Evolutionary conservation across 1,140 invertebrate genomes (phyloP).

Genomic region (Acyrthosiphon pisum): DNA sequence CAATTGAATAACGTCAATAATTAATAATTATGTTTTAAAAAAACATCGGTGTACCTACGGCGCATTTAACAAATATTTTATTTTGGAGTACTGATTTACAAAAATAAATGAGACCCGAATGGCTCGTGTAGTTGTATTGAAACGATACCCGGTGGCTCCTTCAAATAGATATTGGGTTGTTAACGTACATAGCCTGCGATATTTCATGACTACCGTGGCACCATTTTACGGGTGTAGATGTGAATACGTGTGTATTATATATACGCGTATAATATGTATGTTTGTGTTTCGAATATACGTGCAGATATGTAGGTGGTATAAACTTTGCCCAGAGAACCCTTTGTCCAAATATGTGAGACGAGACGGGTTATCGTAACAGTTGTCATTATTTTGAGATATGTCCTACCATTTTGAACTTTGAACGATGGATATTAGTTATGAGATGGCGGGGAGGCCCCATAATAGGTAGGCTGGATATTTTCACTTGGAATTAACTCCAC

Average conservation of each 20-base stretch:
- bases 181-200: slow-evolving; percentile 20
- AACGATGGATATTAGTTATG: slow-evolving; percentile 46
- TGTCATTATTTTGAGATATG: slow-evolving; percentile 54
- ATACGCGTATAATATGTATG: neutral
- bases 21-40: neutral
- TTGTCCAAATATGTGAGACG: slow-evolving; percentile 34
- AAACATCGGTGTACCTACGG: neutral
- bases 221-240: neutral
- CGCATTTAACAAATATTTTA: neutral
- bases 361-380: slow-evolving; percentile 39
- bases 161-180: slow-evolving; percentile 20
- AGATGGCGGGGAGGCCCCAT: neutral
- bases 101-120: slow-evolving; percentile 16
- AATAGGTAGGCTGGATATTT: neutral
- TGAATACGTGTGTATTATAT: slow-evolving; percentile 1
- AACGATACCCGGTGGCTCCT: slow-evolving; percentile 5
- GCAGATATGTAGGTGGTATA: slow-evolving; percentile 18
- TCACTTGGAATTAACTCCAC: neutral
- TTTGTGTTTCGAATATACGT: neutral
- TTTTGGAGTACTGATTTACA: neutral
- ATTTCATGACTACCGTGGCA: neutral
- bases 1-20: neutral
- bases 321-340: slow-evolving; percentile 42
- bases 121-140: neutral
- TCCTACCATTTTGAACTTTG: slow-evolving; percentile 41